Conservation (phyloP, 1,140 invertebrate genomes). For the Paraescarpia echinospica region DNA sequence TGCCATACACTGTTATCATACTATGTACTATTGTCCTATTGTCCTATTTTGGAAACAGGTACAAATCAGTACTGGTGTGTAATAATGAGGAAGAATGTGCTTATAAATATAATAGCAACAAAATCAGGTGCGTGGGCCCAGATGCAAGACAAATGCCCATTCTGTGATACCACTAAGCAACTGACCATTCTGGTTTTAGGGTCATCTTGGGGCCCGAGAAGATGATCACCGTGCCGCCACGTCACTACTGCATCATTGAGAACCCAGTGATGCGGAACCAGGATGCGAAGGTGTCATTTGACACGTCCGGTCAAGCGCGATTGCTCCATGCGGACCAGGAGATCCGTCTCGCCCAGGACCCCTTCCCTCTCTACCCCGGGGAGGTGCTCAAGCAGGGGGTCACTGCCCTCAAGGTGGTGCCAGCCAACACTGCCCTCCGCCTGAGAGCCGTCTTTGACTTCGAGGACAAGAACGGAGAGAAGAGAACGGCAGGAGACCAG, state of each 20-base stretch:
- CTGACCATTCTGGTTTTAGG: constrained; percentile 32
- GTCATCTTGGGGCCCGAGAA: constrained; percentile 57
- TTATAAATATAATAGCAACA: too few relatives aligned
- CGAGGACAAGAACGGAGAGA: constrained; percentile 53
- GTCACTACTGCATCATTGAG: constrained; percentile 61
- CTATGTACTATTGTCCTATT: too few relatives aligned
- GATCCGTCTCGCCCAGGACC: constrained; percentile 62
- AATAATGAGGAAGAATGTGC: background rate
- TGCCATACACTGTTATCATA: too few relatives aligned
- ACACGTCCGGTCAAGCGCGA: constrained; percentile 56
- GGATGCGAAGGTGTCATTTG: constrained; percentile 51
- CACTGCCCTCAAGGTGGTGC: constrained; percentile 58
- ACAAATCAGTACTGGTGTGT: background rate
- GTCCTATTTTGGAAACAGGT: too few relatives aligned
- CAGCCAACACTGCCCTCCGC: constrained; percentile 58
- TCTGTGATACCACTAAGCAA: background rate
- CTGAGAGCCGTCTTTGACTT: constrained; percentile 58
- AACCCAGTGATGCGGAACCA: constrained; percentile 59
- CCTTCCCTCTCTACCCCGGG: constrained; percentile 63
- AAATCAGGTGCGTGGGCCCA: too few relatives aligned
- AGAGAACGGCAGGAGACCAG: constrained; percentile 61
- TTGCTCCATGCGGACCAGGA: constrained; percentile 61
- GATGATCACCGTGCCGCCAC: constrained; percentile 63
- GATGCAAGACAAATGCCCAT: too few relatives aligned
- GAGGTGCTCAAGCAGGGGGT: constrained; percentile 58